phyloP scores from a whole-genome alignment of 2,888 invertebrate genomes.

The Acholoe squamosa region DNA sequence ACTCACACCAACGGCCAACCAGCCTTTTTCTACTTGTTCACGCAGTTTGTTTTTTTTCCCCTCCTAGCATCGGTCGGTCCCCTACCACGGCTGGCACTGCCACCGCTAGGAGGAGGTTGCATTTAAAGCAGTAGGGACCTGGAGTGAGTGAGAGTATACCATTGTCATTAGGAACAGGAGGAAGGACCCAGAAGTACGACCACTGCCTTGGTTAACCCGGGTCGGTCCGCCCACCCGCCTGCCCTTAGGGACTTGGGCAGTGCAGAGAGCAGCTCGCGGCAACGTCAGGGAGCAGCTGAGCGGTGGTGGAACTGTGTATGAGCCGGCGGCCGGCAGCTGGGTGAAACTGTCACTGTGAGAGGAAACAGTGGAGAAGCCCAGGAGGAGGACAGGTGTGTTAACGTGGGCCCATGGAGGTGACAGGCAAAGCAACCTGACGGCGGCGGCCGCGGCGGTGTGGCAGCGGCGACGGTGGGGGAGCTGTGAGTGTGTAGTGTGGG shows the following conservation, averaged over 20 bases:
- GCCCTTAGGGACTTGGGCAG: not conserved
- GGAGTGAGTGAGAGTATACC: not conserved
- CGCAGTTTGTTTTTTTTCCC: not conserved
- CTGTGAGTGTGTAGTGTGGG: not conserved
- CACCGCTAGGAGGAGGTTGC: not conserved
- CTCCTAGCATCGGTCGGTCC: not conserved
- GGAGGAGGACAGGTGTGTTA: conserved; percentile 21
- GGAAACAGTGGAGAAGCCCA: not conserved
- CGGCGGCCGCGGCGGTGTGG: conserved; percentile 23
- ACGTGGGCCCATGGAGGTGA: conserved; percentile 16
- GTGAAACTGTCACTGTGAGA: not conserved
- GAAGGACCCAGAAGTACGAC: not conserved
- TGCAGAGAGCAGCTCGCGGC: too few relatives aligned
- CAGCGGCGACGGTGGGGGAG: not conserved
- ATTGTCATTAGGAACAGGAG: not conserved
- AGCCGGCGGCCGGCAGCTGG: not conserved
- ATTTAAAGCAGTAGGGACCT: not conserved
- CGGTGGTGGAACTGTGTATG: not conserved
- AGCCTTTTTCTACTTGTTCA: too few relatives aligned
- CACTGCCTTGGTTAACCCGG: not conserved
- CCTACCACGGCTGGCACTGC: not conserved
- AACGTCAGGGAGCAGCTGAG: too few relatives aligned
- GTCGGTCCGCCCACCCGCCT: not conserved
- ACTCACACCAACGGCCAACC: not conserved
- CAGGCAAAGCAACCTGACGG: conserved; percentile 16